A percentile compares a stretch with the other conserved stretches of the same genome.
Conservation (phyloP, 2,888 invertebrate genomes). For the Biston betularia region DNA sequence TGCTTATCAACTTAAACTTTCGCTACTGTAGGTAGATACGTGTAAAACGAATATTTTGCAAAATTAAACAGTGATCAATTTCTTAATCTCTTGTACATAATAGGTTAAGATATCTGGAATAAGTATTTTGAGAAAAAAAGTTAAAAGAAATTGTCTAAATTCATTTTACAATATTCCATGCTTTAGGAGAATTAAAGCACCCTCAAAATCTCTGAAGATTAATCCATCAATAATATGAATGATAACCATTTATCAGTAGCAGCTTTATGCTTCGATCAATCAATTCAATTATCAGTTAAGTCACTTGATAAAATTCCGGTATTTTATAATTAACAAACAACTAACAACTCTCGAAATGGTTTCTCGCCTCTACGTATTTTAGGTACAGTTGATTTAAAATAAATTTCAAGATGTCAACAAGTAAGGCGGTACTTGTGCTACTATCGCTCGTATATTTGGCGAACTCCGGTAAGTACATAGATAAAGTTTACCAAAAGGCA, state of each 20-base stretch:
- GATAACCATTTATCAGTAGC: conserved; percentile 7
- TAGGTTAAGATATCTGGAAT: too few relatives aligned
- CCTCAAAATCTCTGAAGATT: background rate
- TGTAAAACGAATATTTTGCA: too few relatives aligned
- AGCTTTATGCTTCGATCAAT: conserved; percentile 21
- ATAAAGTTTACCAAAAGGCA: background rate
- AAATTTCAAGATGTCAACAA: conserved; percentile 14
- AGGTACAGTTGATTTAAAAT: background rate
- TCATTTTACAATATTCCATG: background rate
- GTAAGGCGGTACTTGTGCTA: conserved; percentile 26
- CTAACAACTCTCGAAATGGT: conserved; percentile 6
- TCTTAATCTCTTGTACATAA: too few relatives aligned
- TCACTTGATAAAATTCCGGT: conserved; percentile 31
- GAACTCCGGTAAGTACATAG: conserved; percentile 48
- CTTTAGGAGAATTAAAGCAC: too few relatives aligned
- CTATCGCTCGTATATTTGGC: conserved; percentile 39
- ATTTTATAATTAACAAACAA: conserved; percentile 2
- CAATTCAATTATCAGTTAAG: conserved; percentile 23
- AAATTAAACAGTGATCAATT: too few relatives aligned
- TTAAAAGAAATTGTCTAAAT: too few relatives aligned
- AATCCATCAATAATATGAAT: background rate
- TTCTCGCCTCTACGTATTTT: conserved; percentile 4
- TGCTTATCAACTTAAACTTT: too few relatives aligned
- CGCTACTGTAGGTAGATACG: too few relatives aligned
- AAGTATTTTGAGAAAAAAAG: too few relatives aligned